Evolutionary conservation across 2,113 vertebrate species (phyloP), one percentile per base, ranked within the genome.

Genomic region (Axis porcinus): DNA sequence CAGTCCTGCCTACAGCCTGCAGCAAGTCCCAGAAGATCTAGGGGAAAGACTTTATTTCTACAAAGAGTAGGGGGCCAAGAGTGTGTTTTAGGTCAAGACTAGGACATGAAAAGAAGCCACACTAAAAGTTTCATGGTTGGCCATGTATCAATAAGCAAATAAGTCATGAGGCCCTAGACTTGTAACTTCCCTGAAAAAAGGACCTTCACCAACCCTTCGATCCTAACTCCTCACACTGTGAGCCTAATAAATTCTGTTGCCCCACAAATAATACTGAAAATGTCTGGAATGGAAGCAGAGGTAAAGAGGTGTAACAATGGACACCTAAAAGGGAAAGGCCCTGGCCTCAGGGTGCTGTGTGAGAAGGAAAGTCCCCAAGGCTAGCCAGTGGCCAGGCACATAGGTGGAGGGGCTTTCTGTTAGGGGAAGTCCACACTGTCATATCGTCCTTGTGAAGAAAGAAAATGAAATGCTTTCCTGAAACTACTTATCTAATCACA

Each of bases 401-500:
- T 1, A 89, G 40, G 91, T 62, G n/a, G 27, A 96, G 23, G 55
- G 52, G 2, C 17, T 97, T 98, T 95, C 92, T 96, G 19, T 62
- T 90, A 67, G 64, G 81, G 74, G n/a, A 97, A 94, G 50, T 81
- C 76, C 47, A 91, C 16, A 23, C 28, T 91, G 76, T 85, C 45
- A 89, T 87, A 79, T 6, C 81, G 40, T 93, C 87, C 54, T 96
- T 97, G 50, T 78, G 78, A 81, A 81, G 47, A 90, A 92, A 93
- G 78, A 94, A 11, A 70, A 91, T 30, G 33, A 43, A 93, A 47
- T 36, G 25, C 91, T 91, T 95, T 89, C 89, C 57, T 54, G n/a
- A 96, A 94, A 89, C 70, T n/a, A 74, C 50, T 96, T 95, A 92
- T 96, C 92, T 96, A 96, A 96, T 90, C 47, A 92, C 86, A 83